phyloP scores from a whole-genome alignment of 2,888 invertebrate genomes.

The Dasysyrphus albostriatus region DNA sequence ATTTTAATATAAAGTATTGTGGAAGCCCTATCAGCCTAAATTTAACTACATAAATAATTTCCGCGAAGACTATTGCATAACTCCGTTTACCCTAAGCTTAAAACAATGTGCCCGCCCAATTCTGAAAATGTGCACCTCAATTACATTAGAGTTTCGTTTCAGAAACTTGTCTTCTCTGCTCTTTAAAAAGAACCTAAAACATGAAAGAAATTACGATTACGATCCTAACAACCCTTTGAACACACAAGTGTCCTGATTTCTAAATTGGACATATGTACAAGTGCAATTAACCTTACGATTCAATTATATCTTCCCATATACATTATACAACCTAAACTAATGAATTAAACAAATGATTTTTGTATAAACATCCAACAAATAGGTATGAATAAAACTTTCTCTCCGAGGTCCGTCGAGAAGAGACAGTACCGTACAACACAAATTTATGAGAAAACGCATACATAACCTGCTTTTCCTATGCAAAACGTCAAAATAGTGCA shows the following conservation, averaged over 20 bases:
- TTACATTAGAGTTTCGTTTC: neutral
- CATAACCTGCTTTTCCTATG: slow-evolving; percentile 71
- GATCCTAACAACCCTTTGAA: neutral
- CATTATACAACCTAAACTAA: neutral
- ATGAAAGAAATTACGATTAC: neutral
- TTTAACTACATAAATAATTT: neutral
- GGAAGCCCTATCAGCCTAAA: no score
- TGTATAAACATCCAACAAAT: neutral
- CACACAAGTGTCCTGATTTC: neutral
- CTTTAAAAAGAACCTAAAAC: neutral
- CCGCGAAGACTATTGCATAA: neutral
- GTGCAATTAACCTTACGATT: neutral
- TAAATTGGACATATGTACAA: neutral
- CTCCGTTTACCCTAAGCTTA: neutral
- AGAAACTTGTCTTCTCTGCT: neutral
- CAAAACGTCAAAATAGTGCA: slow-evolving; percentile 77
- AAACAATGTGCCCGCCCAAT: neutral
- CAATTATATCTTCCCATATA: neutral
- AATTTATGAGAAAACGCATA: slow-evolving; percentile 60
- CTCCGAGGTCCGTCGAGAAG: slow-evolving; percentile 39
- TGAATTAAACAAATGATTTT: neutral
- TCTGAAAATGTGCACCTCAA: neutral
- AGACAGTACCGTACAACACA: slow-evolving; percentile 53
- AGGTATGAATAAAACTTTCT: slow-evolving; percentile 60
- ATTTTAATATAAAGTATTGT: no score